Conservation (phyloP, 2,888 invertebrate species). For the Tineola bisselliella region DNA sequence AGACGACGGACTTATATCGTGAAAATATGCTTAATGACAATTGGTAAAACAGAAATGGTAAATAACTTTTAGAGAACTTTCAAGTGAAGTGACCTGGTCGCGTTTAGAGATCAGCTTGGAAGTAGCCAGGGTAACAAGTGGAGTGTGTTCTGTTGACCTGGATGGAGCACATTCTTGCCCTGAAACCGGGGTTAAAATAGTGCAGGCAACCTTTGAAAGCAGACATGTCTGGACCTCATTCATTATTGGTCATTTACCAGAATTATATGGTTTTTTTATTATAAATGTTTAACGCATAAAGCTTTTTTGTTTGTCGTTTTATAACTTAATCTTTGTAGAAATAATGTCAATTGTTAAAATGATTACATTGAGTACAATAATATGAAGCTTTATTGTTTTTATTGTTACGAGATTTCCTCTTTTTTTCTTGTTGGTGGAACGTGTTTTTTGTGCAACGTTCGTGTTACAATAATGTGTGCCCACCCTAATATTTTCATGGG, state of each 20-base stretch:
- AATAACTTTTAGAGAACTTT: too few relatives aligned
- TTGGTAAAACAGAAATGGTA: background rate
- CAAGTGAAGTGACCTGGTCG: too few relatives aligned
- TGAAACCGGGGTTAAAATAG: too few relatives aligned
- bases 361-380: constrained; percentile 9
- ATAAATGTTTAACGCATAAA: too few relatives aligned
- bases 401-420: constrained; percentile 6
- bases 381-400: background rate
- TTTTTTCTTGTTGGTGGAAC: background rate
- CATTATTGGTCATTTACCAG: too few relatives aligned
- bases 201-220: too few relatives aligned
- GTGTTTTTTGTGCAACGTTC: background rate
- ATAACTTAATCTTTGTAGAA: background rate
- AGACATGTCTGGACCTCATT: too few relatives aligned
- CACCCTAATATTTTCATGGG: background rate
- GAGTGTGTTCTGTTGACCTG: too few relatives aligned
- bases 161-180: too few relatives aligned
- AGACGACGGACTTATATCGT: background rate
- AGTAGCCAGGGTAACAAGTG: too few relatives aligned
- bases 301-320: background rate
- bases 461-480: background rate
- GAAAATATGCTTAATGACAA: background rate
- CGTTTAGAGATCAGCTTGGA: too few relatives aligned
- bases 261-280: too few relatives aligned
- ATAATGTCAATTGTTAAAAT: constrained; percentile 4